A percentile compares a stretch with the other conserved stretches of the same genome.
These are phyloP conservation scores for Taeniopygia guttata DNA, from an alignment of 2,797 vertebrate genomes.

Conservation along the genomic window DNA sequence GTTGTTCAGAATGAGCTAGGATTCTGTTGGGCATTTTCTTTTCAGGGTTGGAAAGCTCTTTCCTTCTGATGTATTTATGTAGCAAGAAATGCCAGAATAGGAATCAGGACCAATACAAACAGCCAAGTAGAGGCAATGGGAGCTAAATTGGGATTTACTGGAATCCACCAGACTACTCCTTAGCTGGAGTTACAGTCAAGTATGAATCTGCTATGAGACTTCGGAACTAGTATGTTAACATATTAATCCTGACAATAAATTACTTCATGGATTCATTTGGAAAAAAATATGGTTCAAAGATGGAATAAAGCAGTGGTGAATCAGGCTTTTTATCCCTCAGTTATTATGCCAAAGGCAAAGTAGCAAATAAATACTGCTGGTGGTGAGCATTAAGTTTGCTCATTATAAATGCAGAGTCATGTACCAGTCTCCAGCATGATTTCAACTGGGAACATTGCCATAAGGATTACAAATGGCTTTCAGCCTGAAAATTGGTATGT, in stretches of 20 bases:
- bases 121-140: background rate
- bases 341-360: background rate
- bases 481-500: slow-evolving; percentile 45
- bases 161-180: background rate
- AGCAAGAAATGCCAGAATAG: background rate
- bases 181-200: background rate
- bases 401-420: slow-evolving; percentile 50
- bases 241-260: background rate
- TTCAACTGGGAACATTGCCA: slow-evolving; percentile 53
- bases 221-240: background rate
- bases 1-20: background rate
- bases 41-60: background rate
- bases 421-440: background rate
- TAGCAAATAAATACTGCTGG: slow-evolving; percentile 7
- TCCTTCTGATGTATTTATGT: background rate
- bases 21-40: background rate
- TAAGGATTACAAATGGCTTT: slow-evolving; percentile 55
- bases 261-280: background rate
- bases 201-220: background rate
- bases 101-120: background rate
- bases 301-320: background rate
- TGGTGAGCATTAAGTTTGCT: slow-evolving; percentile 19
- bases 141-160: background rate
- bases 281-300: background rate
- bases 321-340: background rate